A percentile compares a stretch with the other conserved stretches of the same genome.
phyloP scores from a whole-genome alignment of 1,140 invertebrate species.

The Leptinotarsa texana region DNA sequence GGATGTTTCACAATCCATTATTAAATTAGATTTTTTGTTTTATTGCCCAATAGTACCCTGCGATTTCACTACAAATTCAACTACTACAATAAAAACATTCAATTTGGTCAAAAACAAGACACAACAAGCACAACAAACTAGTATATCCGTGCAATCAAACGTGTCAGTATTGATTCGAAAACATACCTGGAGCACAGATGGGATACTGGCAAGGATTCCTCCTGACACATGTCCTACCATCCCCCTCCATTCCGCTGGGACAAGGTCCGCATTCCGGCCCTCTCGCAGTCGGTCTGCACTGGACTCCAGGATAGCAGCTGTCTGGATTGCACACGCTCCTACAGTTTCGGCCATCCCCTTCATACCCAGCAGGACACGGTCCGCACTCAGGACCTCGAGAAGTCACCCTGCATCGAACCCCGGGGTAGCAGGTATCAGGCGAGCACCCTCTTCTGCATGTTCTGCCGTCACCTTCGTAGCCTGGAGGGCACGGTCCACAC shows the following conservation, averaged over 20 bases:
- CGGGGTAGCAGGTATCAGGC: slow-evolving; percentile 73
- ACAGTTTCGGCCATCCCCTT: slow-evolving; percentile 81
- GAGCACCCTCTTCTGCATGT: slow-evolving; percentile 74
- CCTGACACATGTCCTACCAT: slow-evolving; percentile 74
- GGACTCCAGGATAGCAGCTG: slow-evolving; percentile 78
- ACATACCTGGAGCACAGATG: slow-evolving; percentile 69
- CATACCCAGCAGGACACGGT: slow-evolving; percentile 79
- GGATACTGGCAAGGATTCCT: slow-evolving; percentile 69
- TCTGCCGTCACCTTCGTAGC: slow-evolving; percentile 82
- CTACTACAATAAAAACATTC: too few relatives aligned
- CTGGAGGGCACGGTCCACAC: slow-evolving; percentile 83
- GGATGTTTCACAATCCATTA: too few relatives aligned
- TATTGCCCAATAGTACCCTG: too few relatives aligned
- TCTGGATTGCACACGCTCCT: slow-evolving; percentile 69
- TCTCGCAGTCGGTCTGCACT: slow-evolving; percentile 72
- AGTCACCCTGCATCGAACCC: slow-evolving; percentile 77
- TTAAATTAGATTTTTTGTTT: too few relatives aligned
- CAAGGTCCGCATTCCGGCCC: slow-evolving; percentile 83
- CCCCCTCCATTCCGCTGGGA: slow-evolving; percentile 80
- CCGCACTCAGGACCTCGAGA: slow-evolving; percentile 78
- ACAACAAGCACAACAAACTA: too few relatives aligned
- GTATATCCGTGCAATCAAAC: too few relatives aligned
- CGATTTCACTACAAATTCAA: too few relatives aligned
- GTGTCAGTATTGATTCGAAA: not conserved
- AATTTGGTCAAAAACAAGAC: too few relatives aligned